These are phyloP conservation scores for Diloba caeruleocephala DNA, from an alignment of 2,888 invertebrate genomes.

Conservation along the genomic window DNA sequence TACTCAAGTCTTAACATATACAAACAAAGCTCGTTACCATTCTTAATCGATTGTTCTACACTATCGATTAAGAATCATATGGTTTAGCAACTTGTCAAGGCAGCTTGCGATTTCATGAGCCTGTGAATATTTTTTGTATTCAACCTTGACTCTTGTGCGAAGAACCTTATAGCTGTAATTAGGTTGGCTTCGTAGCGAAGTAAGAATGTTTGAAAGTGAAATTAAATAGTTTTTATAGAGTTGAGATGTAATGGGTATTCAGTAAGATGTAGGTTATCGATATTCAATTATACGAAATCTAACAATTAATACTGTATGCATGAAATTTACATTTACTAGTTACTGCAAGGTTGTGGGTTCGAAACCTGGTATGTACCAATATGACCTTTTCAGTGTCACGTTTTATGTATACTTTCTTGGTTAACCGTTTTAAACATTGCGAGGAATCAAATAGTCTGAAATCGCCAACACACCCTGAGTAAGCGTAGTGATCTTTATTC, in stretches of 20 bases:
- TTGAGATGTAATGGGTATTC: background rate
- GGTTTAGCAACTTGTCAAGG: constrained; percentile 71
- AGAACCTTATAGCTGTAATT: constrained; percentile 18
- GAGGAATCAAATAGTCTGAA: no score
- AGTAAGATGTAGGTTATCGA: no score
- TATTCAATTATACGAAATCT: no score
- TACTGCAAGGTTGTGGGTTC: no score
- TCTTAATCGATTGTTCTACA: constrained; percentile 47
- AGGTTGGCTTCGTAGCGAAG: background rate
- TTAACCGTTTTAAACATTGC: no score
- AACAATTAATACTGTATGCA: no score
- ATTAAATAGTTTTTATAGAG: background rate
- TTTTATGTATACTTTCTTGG: no score
- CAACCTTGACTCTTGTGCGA: constrained; percentile 39
- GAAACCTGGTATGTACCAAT: no score
- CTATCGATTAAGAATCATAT: constrained; percentile 43
- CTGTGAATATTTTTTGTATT: constrained; percentile 55
- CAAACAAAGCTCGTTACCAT: constrained; percentile 18
- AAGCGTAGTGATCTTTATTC: no score
- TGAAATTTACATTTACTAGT: no score
- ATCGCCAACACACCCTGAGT: no score
- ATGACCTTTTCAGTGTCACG: no score
- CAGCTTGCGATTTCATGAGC: constrained; percentile 60
- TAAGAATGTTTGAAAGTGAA: constrained; percentile 6
- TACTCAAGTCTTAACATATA: constrained; percentile 12